Evolutionary conservation across 2,888 invertebrate species (phyloP).

Genomic region (Hirudinaria manillensis): DNA sequence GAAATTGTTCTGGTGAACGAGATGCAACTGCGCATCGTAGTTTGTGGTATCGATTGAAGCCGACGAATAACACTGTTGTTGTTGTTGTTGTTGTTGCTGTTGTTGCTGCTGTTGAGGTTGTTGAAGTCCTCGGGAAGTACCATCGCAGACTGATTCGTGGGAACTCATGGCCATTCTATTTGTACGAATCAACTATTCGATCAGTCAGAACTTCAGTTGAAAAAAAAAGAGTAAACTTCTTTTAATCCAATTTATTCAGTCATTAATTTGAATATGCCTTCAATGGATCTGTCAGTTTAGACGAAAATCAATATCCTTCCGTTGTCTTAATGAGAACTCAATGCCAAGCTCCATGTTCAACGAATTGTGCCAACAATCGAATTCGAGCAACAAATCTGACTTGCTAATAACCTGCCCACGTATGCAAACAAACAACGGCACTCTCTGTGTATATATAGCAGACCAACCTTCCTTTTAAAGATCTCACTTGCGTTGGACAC

Average conservation of each 20-base stretch:
- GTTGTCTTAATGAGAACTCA: constrained; percentile 6
- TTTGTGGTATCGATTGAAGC: background rate
- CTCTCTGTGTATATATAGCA: constrained; percentile 5
- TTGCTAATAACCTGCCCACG: constrained; percentile 30
- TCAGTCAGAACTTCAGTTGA: no score
- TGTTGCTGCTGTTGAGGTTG: no score
- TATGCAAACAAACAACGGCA: constrained; percentile 2
- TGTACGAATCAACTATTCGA: no score
- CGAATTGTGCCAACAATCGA: constrained; percentile 23
- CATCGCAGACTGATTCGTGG: no score
- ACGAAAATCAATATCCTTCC: constrained; percentile 7
- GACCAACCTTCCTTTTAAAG: background rate
- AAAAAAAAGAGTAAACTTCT: no score
- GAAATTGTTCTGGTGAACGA: background rate
- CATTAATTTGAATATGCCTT: no score
- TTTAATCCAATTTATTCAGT: no score
- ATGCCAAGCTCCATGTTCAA: constrained; percentile 14
- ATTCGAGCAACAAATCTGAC: constrained; percentile 27
- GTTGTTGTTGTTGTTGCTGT: no score
- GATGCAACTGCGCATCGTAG: constrained; percentile 12
- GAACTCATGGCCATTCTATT: no score
- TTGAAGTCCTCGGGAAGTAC: no score
- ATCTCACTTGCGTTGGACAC: background rate
- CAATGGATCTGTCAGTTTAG: background rate
- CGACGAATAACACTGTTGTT: background rate